Evolutionary conservation across 1,140 invertebrate genomes (phyloP).

Genomic region (Aphaenogaster ashmeadi): DNA sequence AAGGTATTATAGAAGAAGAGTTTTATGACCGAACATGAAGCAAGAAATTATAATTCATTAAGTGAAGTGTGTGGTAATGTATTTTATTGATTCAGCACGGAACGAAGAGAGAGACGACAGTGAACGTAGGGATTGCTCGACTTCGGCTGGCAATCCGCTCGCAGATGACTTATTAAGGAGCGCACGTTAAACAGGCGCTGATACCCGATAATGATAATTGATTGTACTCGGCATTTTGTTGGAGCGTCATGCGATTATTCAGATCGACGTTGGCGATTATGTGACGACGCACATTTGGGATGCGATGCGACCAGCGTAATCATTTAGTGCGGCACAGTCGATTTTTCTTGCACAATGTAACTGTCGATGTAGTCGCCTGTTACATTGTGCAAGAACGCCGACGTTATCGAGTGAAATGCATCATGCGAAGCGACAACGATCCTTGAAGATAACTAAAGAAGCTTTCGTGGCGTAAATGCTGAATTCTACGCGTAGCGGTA

Average conservation of each 20-base stretch:
- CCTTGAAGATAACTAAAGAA: background rate
- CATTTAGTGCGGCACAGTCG: background rate
- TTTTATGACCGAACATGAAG: no score
- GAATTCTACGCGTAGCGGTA: background rate
- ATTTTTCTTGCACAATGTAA: background rate
- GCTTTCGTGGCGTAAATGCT: background rate
- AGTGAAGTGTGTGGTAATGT: no score
- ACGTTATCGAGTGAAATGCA: background rate
- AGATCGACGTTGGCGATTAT: conserved; percentile 22
- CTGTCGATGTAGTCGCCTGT: background rate
- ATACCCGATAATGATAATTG: conserved; percentile 41
- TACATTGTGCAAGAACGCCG: background rate
- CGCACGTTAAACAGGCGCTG: background rate
- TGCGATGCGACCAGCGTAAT: background rate
- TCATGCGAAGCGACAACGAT: background rate
- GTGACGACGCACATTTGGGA: background rate
- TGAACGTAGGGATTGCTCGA: no score
- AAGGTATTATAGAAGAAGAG: no score
- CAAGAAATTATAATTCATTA: no score
- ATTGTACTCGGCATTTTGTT: conserved; percentile 17
- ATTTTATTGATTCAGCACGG: no score
- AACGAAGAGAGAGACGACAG: no score
- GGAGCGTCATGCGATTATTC: background rate
- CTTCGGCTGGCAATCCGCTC: background rate
- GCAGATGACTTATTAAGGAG: conserved; percentile 15